Conservation (phyloP, 2,888 invertebrate species). For the Adineta ricciae region DNA sequence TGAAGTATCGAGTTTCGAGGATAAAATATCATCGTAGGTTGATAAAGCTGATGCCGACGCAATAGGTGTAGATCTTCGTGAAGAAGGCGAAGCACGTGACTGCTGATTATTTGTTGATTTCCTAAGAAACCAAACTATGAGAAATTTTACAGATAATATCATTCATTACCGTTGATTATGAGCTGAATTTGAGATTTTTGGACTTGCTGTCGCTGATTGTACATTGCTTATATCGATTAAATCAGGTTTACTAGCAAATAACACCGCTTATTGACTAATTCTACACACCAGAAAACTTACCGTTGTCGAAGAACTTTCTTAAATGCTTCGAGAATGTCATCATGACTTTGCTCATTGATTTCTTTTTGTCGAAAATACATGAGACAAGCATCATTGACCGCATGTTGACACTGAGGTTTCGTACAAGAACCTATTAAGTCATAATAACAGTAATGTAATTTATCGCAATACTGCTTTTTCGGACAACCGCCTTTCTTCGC, state of each 20-base stretch:
- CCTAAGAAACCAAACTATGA: not conserved
- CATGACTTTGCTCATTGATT: not conserved
- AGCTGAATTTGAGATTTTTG: not conserved
- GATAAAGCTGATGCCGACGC: not conserved
- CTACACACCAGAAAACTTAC: not conserved
- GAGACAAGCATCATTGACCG: not conserved
- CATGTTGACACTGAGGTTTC: not conserved
- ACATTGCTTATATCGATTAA: not conserved
- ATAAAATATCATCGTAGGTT: not conserved
- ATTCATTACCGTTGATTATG: not conserved
- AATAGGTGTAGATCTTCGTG: not conserved
- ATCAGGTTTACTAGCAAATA: not conserved
- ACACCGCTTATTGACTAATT: too few species aligned
- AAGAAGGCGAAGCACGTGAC: not conserved
- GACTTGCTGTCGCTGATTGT: not conserved
- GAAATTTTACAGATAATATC: not conserved
- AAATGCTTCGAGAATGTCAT: not conserved
- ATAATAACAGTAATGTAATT: slow-evolving; percentile 14
- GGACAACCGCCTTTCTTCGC: too few species aligned
- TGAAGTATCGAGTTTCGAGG: not conserved
- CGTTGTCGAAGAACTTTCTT: slow-evolving; percentile 12
- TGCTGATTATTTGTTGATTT: not conserved
- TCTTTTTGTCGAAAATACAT: not conserved
- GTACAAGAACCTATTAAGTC: not conserved
- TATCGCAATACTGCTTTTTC: too few species aligned